Percentiles rank a stretch among this genome's conserved stretches.
Evolutionary conservation across 2,797 vertebrate species (phyloP).

Genomic region (Xiphorhynchus erythropygius): DNA sequence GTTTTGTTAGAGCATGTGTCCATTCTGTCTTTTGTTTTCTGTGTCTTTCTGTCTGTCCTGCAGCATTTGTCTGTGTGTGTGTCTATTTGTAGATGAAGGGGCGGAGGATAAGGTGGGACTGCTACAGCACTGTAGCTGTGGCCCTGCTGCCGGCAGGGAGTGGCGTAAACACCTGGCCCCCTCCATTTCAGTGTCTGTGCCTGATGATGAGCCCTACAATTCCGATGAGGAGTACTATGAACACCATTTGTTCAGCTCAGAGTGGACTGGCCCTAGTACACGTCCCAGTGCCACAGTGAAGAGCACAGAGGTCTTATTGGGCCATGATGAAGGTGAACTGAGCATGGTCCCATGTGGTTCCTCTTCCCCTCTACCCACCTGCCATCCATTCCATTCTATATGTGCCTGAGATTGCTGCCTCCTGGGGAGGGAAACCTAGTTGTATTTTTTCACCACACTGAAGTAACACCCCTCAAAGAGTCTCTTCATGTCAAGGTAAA

Average conservation of each 20-base stretch:
- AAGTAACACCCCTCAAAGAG: slow-evolving; percentile 65
- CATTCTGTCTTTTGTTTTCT: neutral
- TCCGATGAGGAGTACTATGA: slow-evolving; percentile 95
- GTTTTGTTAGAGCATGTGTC: neutral
- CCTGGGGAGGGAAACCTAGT: neutral
- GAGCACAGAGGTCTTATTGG: slow-evolving; percentile 83
- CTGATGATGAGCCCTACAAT: slow-evolving; percentile 91
- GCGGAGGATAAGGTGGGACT: slow-evolving; percentile 91
- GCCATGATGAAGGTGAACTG: slow-evolving; percentile 93
- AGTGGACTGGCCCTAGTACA: slow-evolving; percentile 88
- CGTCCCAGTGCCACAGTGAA: slow-evolving; percentile 84
- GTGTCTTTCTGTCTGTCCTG: slow-evolving; percentile 87
- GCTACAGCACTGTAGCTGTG: slow-evolving; percentile 85
- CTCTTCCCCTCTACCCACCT: slow-evolving; percentile 59
- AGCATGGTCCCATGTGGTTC: slow-evolving; percentile 86
- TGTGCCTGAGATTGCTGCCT: neutral
- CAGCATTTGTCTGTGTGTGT: slow-evolving; percentile 83
- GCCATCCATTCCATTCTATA: slow-evolving; percentile 22
- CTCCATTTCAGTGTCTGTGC: slow-evolving; percentile 95
- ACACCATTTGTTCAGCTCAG: slow-evolving; percentile 94
- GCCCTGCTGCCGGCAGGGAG: slow-evolving; percentile 76
- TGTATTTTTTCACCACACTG: slow-evolving; percentile 55
- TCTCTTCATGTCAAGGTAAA: neutral
- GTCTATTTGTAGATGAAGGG: slow-evolving; percentile 96
- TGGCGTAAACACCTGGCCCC: slow-evolving; percentile 88